Conservation (phyloP, 2,888 invertebrate genomes). For the Galerucella nymphaeae region DNA sequence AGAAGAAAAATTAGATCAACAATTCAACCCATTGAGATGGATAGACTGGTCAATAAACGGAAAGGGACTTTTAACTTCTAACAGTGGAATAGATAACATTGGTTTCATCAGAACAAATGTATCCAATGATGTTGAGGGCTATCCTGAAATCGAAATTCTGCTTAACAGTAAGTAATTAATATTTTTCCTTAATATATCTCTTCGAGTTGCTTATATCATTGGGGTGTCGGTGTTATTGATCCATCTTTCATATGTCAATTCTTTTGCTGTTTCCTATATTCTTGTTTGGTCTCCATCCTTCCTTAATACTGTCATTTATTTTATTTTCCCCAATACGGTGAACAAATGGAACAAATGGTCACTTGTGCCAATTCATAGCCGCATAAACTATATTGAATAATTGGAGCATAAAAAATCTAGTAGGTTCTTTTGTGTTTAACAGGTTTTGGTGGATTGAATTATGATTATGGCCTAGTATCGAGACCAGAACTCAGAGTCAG, state of each 20-base stretch:
- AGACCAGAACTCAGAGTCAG: constrained; percentile 32
- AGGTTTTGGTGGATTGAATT: constrained; percentile 66
- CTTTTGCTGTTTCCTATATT: too few species aligned
- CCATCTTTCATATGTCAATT: too few species aligned
- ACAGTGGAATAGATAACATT: constrained; percentile 69
- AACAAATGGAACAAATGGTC: too few species aligned
- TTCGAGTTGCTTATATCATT: too few species aligned
- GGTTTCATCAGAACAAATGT: constrained; percentile 70
- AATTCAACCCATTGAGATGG: constrained; percentile 42
- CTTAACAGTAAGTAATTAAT: constrained; percentile 59
- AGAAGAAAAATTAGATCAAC: constrained; percentile 56
- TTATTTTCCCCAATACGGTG: too few species aligned
- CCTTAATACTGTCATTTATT: too few species aligned
- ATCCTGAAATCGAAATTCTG: constrained; percentile 74
- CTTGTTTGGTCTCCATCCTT: too few species aligned
- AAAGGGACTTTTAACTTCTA: constrained; percentile 67
- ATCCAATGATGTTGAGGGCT: constrained; percentile 66
- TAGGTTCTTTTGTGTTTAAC: not conserved
- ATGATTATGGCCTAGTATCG: constrained; percentile 34
- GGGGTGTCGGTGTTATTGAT: too few species aligned
- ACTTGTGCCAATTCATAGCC: too few species aligned
- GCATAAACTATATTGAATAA: too few species aligned
- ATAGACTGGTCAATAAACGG: constrained; percentile 43
- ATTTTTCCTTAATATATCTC: not conserved
- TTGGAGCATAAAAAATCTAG: too few species aligned